Base-by-base conservation (phyloP, 2,888 invertebrate species). In the Nemotelus pantherinus region DNA sequence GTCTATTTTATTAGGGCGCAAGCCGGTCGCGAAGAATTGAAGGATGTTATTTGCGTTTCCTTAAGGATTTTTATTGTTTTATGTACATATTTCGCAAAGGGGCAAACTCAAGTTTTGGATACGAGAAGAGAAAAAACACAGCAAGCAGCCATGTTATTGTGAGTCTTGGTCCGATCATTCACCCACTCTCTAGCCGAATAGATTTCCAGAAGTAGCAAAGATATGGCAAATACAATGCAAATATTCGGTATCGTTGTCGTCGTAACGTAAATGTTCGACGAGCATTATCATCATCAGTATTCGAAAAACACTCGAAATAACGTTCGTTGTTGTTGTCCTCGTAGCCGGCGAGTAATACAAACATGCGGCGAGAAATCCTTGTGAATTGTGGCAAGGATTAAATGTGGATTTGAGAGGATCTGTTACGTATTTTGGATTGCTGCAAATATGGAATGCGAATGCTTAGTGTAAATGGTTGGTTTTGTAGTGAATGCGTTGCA, bases 31-130 rank as follows among this genome's bases (percentile, higher is more conserved):
- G 63, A 60, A n/a, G n/a, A 60, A 47, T 10, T 74, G 74, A 48
- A 60, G 74, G 60, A 74, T 48, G 74, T 44, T 74, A 74, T 74
- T 74, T 74, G 60, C 50, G 50, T 74, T 74, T 74, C 10, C 63
- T 43, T 74, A 48, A 72, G 45, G 48, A 74, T 74, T 74, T 60
- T 47, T 63, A 60, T 74, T 74, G 74, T 74, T 74, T 74, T 74
- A 63, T 74, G 68, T 68, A 68, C 68, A 55, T 74, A 72, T 72
- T 43, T 74, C 45, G 68, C 53, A 45, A 44, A 72, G 6, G 25
- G 45, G 45, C 45, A 7, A 74, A 44, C 74, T 9, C 2, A 65
- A 68, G 43, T 43, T 3, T 63, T 43, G 58, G 43, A 25, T 5
- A 41, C 48, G 48, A 68, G 2, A 71, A 55, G n/a, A 43, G 60